These are phyloP conservation scores for Gasterosteus aculeatus DNA, from an alignment of 2,113 vertebrate species.

Conservation along the genomic window DNA sequence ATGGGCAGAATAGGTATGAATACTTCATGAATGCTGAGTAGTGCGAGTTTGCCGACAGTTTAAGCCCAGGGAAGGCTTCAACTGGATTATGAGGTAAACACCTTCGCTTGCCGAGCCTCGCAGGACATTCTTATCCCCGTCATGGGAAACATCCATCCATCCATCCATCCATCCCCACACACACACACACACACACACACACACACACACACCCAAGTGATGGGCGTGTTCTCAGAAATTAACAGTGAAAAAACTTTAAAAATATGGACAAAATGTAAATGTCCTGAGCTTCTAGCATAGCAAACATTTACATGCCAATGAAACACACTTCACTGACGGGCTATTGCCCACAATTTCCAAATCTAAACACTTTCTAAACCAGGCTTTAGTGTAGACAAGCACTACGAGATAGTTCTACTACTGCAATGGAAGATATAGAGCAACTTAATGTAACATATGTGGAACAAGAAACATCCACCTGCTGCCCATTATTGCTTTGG, in stretches of 20 bases:
- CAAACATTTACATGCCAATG: slow-evolving; percentile 44
- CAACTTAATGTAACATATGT: not conserved
- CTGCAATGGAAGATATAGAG: not conserved
- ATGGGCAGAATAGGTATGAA: slow-evolving; percentile 8
- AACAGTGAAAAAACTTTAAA: slow-evolving; percentile 55
- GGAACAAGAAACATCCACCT: not conserved
- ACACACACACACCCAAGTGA: slow-evolving; percentile 41
- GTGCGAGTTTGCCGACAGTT: slow-evolving; percentile 34
- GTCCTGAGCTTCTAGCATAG: not conserved
- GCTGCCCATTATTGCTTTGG: not conserved
- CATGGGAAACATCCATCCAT: slow-evolving; percentile 32
- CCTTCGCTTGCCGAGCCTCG: slow-evolving; percentile 66
- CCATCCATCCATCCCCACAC: not conserved
- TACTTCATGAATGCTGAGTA: slow-evolving; percentile 3
- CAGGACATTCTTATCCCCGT: slow-evolving; percentile 65
- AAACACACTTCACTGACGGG: not conserved
- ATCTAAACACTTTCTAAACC: not conserved
- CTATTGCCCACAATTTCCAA: slow-evolving; percentile 14
- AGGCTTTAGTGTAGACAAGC: too few relatives aligned
- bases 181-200: slow-evolving; percentile 10
- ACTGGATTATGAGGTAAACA: slow-evolving; percentile 59
- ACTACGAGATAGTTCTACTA: not conserved
- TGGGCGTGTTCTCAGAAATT: slow-evolving; percentile 28
- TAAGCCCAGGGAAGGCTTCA: slow-evolving; percentile 34
- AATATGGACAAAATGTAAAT: slow-evolving; percentile 3